Evolutionary conservation across 92 coral and sea anemone species (phyloP), one percentile per base, ranked within the genome.

Genomic region (Zoanthus sansibaricus): DNA sequence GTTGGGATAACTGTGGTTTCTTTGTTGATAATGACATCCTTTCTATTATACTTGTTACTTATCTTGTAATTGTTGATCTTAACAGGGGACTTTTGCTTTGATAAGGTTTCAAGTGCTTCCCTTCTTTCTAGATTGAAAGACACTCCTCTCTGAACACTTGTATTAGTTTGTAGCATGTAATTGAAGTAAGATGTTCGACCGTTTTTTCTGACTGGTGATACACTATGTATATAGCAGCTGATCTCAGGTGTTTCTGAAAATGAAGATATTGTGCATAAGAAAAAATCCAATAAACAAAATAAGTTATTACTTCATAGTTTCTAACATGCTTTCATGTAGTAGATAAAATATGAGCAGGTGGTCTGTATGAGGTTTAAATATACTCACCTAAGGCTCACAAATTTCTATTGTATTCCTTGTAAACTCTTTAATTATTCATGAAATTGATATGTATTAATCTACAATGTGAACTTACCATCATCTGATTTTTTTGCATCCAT

Each of bases 31-130:
- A 88, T 82, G 68, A 88, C 13, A 66, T 83, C 88, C 44, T 83
- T 62, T 88, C 83, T 68, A 11, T 71, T 82, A 33, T 82, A 88
- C 79, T 88, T 88, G 31, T 71, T 48, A 64, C 91, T 88, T 56
- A 83, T 73, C 52, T 42, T 62, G 84, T 58, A 83, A 59, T 15
- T 64, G 52, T 33, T 76, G 18, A 83, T 83, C 48, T 83, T 88
- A 20, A 88, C 76, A 21, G 88, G 91, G 49, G 88, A 88, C 58
- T 88, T 66, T 61, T 83, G 91, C 51, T 88, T 47, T 18, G 59
- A 52, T 52, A 52, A 12, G 4, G 59, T 52, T 52, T 82, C 84
- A 14, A 88, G 21, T 25, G 78, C 61, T 62, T 73, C 84, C 67
- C 62, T 72, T 44, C 83, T 32, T 88, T 83, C 52, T 75, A 83